phyloP scores from a whole-genome alignment of 2,888 invertebrate species.

The Euzetes globulus region DNA sequence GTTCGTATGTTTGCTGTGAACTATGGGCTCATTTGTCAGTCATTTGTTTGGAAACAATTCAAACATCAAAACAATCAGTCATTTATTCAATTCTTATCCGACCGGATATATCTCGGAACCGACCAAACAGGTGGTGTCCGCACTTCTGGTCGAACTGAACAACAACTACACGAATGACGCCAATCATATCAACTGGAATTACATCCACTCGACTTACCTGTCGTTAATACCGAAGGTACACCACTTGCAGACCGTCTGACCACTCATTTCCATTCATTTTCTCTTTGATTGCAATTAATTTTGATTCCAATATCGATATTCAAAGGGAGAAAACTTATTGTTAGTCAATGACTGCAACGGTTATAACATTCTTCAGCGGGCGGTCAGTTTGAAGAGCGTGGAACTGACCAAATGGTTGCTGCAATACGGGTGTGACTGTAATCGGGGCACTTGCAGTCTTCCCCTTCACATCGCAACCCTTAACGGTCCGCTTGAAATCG shows the following conservation, averaged over 20 bases:
- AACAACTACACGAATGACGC: conserved; percentile 21
- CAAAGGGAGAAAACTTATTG: conserved; percentile 61
- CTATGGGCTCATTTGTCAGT: conserved; percentile 6
- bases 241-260: not conserved
- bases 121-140: conserved; percentile 37
- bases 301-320: conserved; percentile 30
- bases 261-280: not conserved
- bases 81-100: conserved; percentile 21
- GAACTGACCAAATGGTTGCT: conserved; percentile 62
- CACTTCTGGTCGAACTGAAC: conserved; percentile 39
- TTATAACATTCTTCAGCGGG: conserved; percentile 64
- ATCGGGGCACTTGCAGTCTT: conserved; percentile 58
- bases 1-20: not conserved
- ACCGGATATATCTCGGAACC: conserved; percentile 37
- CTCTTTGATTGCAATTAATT: not conserved
- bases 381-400: conserved; percentile 62
- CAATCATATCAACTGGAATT: conserved; percentile 21
- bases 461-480: conserved; percentile 61
- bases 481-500: conserved; percentile 54
- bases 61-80: conserved; percentile 8
- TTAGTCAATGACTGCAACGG: conserved; percentile 61
- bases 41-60: not conserved
- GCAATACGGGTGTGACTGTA: conserved; percentile 58
- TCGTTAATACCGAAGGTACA: conserved; percentile 6
- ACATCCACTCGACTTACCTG: conserved; percentile 3